Base-by-base conservation (phyloP, 2,113 vertebrate genomes). In the Rhabdomys dilectus region DNA sequence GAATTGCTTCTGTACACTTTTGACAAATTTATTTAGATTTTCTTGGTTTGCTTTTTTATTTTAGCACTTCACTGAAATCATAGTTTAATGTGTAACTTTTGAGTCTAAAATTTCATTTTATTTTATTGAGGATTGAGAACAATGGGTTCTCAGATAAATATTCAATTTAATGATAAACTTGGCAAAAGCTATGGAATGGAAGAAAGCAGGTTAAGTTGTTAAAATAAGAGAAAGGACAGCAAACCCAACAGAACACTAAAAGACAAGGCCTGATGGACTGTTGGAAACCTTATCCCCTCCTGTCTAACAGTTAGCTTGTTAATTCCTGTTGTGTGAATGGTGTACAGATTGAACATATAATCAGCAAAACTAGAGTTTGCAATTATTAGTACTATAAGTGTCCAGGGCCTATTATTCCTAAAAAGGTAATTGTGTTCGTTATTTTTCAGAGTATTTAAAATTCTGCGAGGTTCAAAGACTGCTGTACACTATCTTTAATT, bases 1-100 rank as follows among this genome's bases (percentile, higher is more conserved):
- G 94, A 94, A 91, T 78, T 51, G 31, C 21, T 91, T 95, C 62
- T 51, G 48, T 53, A 60, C 5, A 70, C 45, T 88, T 95, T 85
- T 72, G 66, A 95, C 53, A 31, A 53, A 93, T 76, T 77, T 17
- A 81, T 58, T 95, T 42, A 73, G n/a, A 92, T 64, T 80, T 86
- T 92, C 93, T 91, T 34, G 34, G 17, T 86, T 88, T 84, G 3
- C 45, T 94, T 62, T 24, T 34, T 88, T 84, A 3, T 94, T 64
- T 16, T 34, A 84, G 5, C 4, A 58, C 51, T 88, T 88, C 93
- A 45, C 39, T 78, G 77, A 92, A 96, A 95, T 39, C 31, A 60
- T 66, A 88, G 88, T 81, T 22, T 88, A 64, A 91, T 87, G 24
- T 68, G 31, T 15, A 91, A 92, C 7, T 62, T 68, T 78, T 42